Percentiles rank a stretch among this genome's conserved stretches.
phyloP scores from a whole-genome alignment of 2,888 invertebrate species.

The Caenorhabditis panamensis region DNA sequence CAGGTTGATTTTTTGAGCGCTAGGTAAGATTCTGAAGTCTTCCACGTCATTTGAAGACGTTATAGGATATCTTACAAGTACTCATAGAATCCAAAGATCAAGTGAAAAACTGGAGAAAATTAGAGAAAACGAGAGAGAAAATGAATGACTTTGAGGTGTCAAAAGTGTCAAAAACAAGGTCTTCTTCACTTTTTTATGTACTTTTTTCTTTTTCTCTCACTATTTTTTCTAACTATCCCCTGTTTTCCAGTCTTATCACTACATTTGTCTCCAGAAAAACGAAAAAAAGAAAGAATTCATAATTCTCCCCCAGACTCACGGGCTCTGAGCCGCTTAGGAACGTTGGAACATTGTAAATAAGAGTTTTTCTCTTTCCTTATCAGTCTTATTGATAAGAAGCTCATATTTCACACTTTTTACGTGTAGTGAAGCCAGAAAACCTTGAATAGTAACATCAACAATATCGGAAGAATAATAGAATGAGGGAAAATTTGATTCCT shows the following conservation, averaged over 20 bases:
- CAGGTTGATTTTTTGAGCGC: too few species aligned
- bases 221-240: neutral
- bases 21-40: too few species aligned
- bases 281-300: constrained; percentile 1
- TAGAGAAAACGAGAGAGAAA: constrained; percentile 15
- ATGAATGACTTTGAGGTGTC: constrained; percentile 30
- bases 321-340: neutral
- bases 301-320: too few species aligned
- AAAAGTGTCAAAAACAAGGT: constrained; percentile 45
- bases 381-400: too few species aligned
- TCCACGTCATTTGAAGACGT: too few species aligned
- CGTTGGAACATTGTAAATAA: neutral
- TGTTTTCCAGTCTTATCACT: neutral
- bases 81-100: too few species aligned
- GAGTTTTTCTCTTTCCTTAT: neutral
- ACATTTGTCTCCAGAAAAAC: neutral
- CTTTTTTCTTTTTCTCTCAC: constrained; percentile 13
- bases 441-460: too few species aligned
- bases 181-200: constrained; percentile 18
- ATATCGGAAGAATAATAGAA: too few species aligned
- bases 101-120: constrained; percentile 36
- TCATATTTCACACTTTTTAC: too few species aligned
- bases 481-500: neutral
- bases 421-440: too few species aligned
- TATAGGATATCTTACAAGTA: too few species aligned